Evolutionary conservation across 1,140 invertebrate species (phyloP).

Genomic region (Rhyzopertha dominica): DNA sequence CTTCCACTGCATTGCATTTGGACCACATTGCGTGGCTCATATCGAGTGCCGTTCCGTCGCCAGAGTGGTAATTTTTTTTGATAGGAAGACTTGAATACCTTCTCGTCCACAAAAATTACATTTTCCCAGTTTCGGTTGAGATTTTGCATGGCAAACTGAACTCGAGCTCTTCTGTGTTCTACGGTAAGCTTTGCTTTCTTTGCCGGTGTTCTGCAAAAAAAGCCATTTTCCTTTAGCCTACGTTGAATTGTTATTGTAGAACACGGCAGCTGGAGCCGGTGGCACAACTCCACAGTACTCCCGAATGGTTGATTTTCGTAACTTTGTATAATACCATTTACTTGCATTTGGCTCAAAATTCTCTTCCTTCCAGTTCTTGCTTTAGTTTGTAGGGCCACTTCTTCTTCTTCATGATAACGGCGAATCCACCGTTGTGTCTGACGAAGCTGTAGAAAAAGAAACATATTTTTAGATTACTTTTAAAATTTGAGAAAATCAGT

Average conservation of each 20-base stretch:
- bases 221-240: neutral
- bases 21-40: conserved; percentile 8
- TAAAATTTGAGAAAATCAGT: no score
- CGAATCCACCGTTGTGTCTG: no score
- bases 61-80: conserved; percentile 9
- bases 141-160: neutral
- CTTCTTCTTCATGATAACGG: no score
- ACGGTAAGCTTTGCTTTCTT: neutral
- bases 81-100: neutral
- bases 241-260: neutral
- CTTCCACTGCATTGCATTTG: conserved; percentile 10
- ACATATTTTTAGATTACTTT: no score
- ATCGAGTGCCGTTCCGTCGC: conserved; percentile 12
- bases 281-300: neutral
- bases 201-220: conserved; percentile 2
- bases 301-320: neutral
- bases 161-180: neutral
- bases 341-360: neutral
- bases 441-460: no score
- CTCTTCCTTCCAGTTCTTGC: neutral
- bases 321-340: neutral
- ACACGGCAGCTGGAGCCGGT: neutral
- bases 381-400: no score
- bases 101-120: conserved; percentile 1
- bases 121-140: neutral